Base-by-base conservation (phyloP, 1,140 invertebrate genomes). In the Phortica variegata region DNA sequence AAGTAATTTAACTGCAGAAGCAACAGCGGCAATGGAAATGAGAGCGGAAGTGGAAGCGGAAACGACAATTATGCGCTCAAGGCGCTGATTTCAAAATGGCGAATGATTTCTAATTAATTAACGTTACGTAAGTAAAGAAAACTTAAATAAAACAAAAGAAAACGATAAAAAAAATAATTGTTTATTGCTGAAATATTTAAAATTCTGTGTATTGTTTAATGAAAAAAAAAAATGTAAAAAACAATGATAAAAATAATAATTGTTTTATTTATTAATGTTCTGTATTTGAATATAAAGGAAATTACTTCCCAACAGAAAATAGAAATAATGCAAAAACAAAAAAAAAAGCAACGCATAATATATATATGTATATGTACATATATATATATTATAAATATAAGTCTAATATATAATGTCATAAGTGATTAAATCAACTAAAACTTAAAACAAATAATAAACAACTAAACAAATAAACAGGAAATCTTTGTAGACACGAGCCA, bases 251-350 rank as follows among this genome's bases (percentile, higher is more conserved):
- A 31, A 50, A 45, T 55, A 45, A 19, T 32, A 51, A 23, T 43
- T 56, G 56, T 53, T 57, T 56, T 57, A 57, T 57, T 55, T 56
- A 56, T 54, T 52, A 48, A 52, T 38, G 34, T 46, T 40, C 6
- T 47, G 51, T 50, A 50, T 37, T 56, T 51, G 46, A 56, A 51
- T 58, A 58, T 55, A 58, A 58, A 21, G 4, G 8, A 29, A 5
- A 43, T n/a, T n/a, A n/a, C n/a, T n/a, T n/a, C n/a, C n/a, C n/a
- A n/a, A n/a, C n/a, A n/a, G n/a, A n/a, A n/a, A n/a, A n/a, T n/a
- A n/a, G n/a, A n/a, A n/a, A n/a, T n/a, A 36, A 49, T 34, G n/a
- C 6, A 15, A 50, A 32, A 47, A 32, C 2, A 20, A 43, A 15
- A 21, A 16, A 19, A 34, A 29, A 10, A 18, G 13, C 15, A 15